Base-by-base conservation (phyloP, 2,888 invertebrate species). In the Exocentrus adspersus region DNA sequence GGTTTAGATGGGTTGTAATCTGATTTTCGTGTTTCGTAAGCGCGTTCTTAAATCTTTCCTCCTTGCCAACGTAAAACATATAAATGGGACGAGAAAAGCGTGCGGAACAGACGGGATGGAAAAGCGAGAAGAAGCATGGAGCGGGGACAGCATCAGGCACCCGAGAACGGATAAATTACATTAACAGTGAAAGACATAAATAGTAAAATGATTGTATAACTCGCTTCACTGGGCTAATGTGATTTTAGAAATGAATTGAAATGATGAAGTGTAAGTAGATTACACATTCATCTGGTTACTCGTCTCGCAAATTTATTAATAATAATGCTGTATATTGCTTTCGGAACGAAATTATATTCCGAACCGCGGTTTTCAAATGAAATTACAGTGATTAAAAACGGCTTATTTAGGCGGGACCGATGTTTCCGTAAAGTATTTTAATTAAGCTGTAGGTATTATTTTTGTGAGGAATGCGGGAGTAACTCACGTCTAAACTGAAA, bases 221-320 rank as follows among this genome's bases (percentile, higher is more conserved):
- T 67, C 70, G 67, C 68, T 71, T 60, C 69, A 71, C 64, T 71
- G 70, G 65, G 61, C 62, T 73, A 71, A 72, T 68, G 65, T 65
- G 72, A 74, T 74, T 73, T 60, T 62, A 63, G 67, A 67, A 72
- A 71, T 74, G 71, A 73, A 74, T 72, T 72, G 69, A 71, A 69
- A 70, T 70, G 74, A 67, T 71, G 68, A 70, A 53, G 53, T 65
- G 69, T 72, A 72, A 72, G 64, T 64, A 69, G 69, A 72, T 74
- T 74, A 72, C 54, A 37, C 45, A 51, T 54, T 62, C 58, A 52
- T 64, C 57, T 60, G 58, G 20, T 20, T 53, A 20, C 12, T 24
- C 19, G 41, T 28, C 21, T 53, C 37, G 41, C 21, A 20, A 53
- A 16, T 42, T 53, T 53, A 41, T 10, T 53, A 53, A 41, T 41